A percentile compares a stretch with the other conserved stretches of the same genome.
These are phyloP conservation scores for Paradoxurus hermaphroditus DNA, from an alignment of 2,113 vertebrate genomes.

Conservation along the genomic window DNA sequence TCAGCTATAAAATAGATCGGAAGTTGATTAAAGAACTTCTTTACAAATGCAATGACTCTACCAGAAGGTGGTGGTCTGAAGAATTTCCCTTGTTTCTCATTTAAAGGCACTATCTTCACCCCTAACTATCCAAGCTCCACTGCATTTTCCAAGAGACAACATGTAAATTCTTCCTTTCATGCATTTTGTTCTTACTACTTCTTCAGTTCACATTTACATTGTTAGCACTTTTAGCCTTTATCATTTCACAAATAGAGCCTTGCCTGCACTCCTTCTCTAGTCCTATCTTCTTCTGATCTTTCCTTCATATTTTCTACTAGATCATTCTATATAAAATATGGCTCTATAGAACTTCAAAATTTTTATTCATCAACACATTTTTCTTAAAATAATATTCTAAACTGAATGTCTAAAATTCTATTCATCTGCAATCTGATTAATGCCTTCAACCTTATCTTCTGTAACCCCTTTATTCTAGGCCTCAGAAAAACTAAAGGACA, in stretches of 20 bases:
- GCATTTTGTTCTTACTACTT: neutral
- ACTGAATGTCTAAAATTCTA: neutral
- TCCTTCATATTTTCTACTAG: neutral
- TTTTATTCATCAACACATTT: neutral
- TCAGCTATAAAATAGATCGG: neutral
- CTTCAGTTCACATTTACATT: neutral
- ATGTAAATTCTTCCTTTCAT: neutral
- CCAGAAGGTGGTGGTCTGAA: neutral
- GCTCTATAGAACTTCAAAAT: neutral
- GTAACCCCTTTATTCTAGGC: neutral
- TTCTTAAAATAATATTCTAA: constrained; percentile 15
- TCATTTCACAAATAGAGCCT: neutral
- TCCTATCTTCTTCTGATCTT: neutral
- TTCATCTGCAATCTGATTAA: neutral
- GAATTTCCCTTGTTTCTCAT: neutral
- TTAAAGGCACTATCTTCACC: neutral
- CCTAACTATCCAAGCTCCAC: neutral
- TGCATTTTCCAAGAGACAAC: neutral
- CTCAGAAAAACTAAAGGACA: neutral
- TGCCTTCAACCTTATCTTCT: neutral
- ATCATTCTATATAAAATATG: neutral
- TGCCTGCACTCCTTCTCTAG: neutral
- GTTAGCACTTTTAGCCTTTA: neutral
- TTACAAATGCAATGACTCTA: neutral
- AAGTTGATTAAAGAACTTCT: neutral